phyloP scores from a whole-genome alignment of 2,113 vertebrate genomes.

The Prolemur simus region DNA sequence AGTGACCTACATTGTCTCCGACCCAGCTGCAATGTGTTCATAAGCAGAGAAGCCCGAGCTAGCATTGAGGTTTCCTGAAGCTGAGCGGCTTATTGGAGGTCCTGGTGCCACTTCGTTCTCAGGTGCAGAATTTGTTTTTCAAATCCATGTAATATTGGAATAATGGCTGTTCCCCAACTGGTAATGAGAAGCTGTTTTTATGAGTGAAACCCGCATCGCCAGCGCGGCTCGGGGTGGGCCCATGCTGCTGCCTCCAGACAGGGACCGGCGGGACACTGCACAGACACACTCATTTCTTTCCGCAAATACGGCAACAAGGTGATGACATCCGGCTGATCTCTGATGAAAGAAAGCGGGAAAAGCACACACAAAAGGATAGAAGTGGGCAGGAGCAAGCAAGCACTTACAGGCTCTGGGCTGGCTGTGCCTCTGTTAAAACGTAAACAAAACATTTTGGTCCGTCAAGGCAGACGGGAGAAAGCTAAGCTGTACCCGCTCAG shows the following conservation, averaged over 20 bases:
- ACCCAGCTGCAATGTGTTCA: rapidly evolving
- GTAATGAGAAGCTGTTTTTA: slow-evolving; percentile 68
- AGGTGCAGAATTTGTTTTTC: slow-evolving; percentile 65
- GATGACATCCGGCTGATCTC: slow-evolving; percentile 69
- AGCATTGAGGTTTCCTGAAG: not conserved
- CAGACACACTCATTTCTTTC: slow-evolving; percentile 72
- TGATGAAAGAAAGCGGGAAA: slow-evolving; percentile 61
- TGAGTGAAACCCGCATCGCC: slow-evolving; percentile 42
- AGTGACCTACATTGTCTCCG: not conserved
- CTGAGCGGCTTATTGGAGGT: not conserved
- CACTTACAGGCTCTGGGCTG: not conserved
- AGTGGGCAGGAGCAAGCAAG: not conserved
- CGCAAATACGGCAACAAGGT: slow-evolving; percentile 77
- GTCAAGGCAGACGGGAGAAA: slow-evolving; percentile 53
- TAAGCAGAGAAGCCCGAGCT: not conserved
- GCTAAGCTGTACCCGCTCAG: slow-evolving; percentile 44
- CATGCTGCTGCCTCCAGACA: slow-evolving; percentile 65
- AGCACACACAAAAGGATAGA: slow-evolving; percentile 44
- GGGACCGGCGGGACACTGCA: slow-evolving; percentile 63
- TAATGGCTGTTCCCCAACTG: slow-evolving; percentile 46
- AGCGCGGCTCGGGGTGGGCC: slow-evolving; percentile 46
- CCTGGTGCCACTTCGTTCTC: not conserved
- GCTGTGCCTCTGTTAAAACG: slow-evolving; percentile 27
- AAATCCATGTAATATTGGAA: not conserved
- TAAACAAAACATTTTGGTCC: slow-evolving; percentile 22